Base-by-base conservation (phyloP, 1,140 invertebrate species). In the Campodea augens region DNA sequence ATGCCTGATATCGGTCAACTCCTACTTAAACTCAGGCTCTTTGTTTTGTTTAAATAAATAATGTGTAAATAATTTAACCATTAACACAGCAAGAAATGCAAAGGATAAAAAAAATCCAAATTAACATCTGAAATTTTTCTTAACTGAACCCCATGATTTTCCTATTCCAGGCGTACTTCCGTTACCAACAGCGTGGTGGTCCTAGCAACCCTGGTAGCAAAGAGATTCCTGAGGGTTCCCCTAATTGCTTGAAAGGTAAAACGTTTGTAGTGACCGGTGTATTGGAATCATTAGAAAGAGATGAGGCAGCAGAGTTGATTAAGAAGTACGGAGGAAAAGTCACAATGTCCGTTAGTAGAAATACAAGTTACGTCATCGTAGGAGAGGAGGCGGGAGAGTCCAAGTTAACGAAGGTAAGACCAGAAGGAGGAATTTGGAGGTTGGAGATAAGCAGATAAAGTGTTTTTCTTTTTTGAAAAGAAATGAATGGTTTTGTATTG, bases 261-360 rank as follows among this genome's bases (percentile, higher is more conserved):
- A 79, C 73, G 22, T 91, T 95, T 60, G 61, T 93, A 5, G 63
- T 88, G 37, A 91, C 86, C 47, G 90, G 90, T 19, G 79, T 92
- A 4, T 64, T 90, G 10, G 88, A 92, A 57, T 89, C 84, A 0
- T 68, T 95, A 51, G 85, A 90, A 56, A 67, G 80, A 24, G 80
- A 88, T 25, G 85, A 90, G 54, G 73, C 75, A 19, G 70, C 72
- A 36, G 70, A 69, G 19, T 60, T 89, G 10, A 75, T 92, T 22
- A 74, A 73, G 46, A 74, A 78, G 51, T 84, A 83, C 61, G 85
- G 87, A 20, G 90, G 88, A 1, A 73, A 73, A 59, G 68, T 85
- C 1, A 78, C 82, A 44, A 69, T 63, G 15, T 60, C 65, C 27
- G 62, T 93, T 12, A 88, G 85, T 44, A 77, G 73, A 52, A 88